These are phyloP conservation scores for Bilobella aurantiaca DNA, from an alignment of 1,140 invertebrate species.

Conservation along the genomic window DNA sequence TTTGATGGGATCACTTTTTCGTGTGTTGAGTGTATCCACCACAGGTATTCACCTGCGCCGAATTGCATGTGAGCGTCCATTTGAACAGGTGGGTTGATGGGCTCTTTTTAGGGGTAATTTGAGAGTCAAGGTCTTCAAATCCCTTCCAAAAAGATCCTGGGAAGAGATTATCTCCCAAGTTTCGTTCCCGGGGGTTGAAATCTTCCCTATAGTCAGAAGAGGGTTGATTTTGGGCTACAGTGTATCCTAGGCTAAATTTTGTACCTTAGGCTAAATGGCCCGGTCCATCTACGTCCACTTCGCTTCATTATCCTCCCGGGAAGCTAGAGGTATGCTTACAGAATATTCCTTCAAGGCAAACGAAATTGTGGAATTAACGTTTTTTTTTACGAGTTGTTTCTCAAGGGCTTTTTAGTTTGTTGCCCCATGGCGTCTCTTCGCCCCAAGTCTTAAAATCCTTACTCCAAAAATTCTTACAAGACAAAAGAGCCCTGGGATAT, in stretches of 20 bases:
- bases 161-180: too few relatives aligned
- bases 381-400: background rate
- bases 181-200: too few relatives aligned
- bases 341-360: background rate
- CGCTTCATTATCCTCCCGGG: background rate
- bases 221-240: too few relatives aligned
- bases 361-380: background rate
- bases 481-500: background rate
- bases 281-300: too few relatives aligned
- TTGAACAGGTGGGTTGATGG: conserved; percentile 32
- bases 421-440: conserved; percentile 4
- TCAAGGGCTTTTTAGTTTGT: conserved; percentile 7
- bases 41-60: background rate
- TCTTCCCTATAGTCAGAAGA: too few relatives aligned
- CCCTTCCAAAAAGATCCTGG: too few relatives aligned
- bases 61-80: background rate
- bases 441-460: background rate
- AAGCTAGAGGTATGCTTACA: background rate
- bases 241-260: too few relatives aligned
- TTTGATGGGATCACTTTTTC: too few relatives aligned
- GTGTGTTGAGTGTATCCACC: background rate
- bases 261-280: too few relatives aligned
- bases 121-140: conserved; percentile 24
- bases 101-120: conserved; percentile 27
- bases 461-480: background rate